A percentile compares a stretch with the other conserved stretches of the same genome.
Evolutionary conservation across 2,888 invertebrate species (phyloP).

Genomic region (Melanchra persicariae): DNA sequence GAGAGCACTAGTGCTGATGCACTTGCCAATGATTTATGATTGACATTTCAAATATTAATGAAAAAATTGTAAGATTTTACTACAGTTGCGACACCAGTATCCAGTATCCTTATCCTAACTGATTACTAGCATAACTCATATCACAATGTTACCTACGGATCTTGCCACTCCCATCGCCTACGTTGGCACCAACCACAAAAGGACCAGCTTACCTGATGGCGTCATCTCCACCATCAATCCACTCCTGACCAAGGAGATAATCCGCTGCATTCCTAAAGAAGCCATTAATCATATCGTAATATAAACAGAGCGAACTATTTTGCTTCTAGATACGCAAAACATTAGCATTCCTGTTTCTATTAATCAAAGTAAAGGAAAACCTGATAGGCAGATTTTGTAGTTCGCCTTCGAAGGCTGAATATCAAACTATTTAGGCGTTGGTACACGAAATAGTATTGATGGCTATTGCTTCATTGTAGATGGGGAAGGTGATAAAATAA

Average conservation of each 20-base stretch:
- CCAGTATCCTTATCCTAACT: conserved; percentile 23
- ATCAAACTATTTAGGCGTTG: conserved; percentile 34
- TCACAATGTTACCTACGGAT: conserved; percentile 17
- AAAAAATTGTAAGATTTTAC: not conserved
- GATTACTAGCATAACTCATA: conserved; percentile 31
- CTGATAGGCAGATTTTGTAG: conserved; percentile 59
- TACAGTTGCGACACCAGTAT: not conserved
- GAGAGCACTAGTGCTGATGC: not conserved
- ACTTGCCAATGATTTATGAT: not conserved
- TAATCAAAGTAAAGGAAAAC: conserved; percentile 69
- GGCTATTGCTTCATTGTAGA: conserved; percentile 35
- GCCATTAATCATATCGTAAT: conserved; percentile 66
- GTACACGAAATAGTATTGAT: conserved; percentile 38
- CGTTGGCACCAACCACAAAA: conserved; percentile 38
- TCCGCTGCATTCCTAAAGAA: conserved; percentile 53
- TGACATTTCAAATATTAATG: not conserved
- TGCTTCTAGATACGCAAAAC: conserved; percentile 66
- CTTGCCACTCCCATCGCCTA: conserved; percentile 54
- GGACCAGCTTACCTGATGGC: conserved; percentile 47
- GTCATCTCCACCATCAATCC: conserved; percentile 57
- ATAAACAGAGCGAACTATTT: conserved; percentile 68
- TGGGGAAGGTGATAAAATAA: not conserved
- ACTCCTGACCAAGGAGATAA: conserved; percentile 57
- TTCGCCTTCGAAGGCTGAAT: conserved; percentile 67
- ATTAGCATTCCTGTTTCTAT: conserved; percentile 75